These are phyloP conservation scores for Threskiornis aethiopicus DNA, from an alignment of 2,797 vertebrate species.

Conservation along the genomic window DNA sequence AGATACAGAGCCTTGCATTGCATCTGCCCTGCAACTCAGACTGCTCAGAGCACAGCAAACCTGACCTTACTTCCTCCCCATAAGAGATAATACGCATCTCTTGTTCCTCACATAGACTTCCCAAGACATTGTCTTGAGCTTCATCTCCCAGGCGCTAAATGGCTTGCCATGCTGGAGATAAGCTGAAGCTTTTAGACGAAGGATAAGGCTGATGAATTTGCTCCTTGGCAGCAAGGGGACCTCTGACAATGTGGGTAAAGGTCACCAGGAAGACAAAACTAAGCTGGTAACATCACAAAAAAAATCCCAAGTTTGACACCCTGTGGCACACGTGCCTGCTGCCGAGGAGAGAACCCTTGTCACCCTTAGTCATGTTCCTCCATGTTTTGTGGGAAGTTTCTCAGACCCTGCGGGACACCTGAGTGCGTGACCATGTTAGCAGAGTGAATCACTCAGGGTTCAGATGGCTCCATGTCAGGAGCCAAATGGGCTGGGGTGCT, in stretches of 20 bases:
- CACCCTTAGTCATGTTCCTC: background rate
- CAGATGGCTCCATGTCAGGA: background rate
- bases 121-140: background rate
- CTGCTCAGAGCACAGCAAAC: background rate
- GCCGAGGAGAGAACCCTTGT: background rate
- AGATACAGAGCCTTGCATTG: background rate
- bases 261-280: background rate
- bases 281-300: background rate
- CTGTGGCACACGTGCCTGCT: fast-evolving
- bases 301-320: background rate
- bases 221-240: background rate
- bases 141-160: background rate
- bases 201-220: background rate
- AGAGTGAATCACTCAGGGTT: no score
- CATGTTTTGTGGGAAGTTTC: background rate
- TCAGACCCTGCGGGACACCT: background rate
- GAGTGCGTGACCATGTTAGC: background rate
- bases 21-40: background rate
- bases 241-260: background rate
- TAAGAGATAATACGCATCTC: background rate
- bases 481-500: background rate
- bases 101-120: background rate
- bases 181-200: background rate
- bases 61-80: background rate
- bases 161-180: background rate